Conservation (phyloP, 2,113 vertebrate species). For the Tretioscincus oriximinensis region DNA sequence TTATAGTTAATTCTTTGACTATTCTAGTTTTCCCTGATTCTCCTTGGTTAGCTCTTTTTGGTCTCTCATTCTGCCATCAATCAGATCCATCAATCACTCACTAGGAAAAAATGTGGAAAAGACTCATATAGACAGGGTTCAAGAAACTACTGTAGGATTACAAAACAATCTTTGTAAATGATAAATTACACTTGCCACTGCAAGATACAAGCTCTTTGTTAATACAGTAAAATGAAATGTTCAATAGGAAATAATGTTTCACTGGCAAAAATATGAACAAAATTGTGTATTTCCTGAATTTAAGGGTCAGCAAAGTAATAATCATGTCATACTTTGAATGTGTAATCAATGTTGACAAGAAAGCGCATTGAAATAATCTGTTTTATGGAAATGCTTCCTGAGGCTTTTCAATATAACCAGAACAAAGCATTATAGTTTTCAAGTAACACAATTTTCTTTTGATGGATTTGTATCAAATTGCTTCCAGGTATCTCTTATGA, state of each 20-base stretch:
- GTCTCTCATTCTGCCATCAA: no score
- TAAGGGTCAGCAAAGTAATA: not conserved
- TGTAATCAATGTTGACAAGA: not conserved
- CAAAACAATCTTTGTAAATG: no score
- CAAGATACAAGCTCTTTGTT: no score
- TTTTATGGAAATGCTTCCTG: not conserved
- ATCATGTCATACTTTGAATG: not conserved
- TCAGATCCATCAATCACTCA: no score
- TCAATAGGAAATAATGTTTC: not conserved
- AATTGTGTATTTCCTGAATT: not conserved
- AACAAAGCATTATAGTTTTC: not conserved
- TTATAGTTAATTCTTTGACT: no score
- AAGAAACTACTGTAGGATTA: no score
- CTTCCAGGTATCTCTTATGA: not conserved
- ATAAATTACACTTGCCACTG: no score
- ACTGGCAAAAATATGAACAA: not conserved
- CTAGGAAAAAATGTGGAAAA: no score
- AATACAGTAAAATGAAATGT: not conserved
- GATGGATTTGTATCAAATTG: not conserved
- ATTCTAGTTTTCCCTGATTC: no score
- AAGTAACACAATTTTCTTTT: not conserved
- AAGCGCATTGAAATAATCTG: not conserved
- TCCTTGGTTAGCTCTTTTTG: no score
- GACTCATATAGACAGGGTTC: no score
- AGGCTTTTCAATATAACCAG: slow-evolving; percentile 7